These are phyloP conservation scores for Natrix natrix DNA, from an alignment of 2,797 vertebrate genomes.

Conservation along the genomic window DNA sequence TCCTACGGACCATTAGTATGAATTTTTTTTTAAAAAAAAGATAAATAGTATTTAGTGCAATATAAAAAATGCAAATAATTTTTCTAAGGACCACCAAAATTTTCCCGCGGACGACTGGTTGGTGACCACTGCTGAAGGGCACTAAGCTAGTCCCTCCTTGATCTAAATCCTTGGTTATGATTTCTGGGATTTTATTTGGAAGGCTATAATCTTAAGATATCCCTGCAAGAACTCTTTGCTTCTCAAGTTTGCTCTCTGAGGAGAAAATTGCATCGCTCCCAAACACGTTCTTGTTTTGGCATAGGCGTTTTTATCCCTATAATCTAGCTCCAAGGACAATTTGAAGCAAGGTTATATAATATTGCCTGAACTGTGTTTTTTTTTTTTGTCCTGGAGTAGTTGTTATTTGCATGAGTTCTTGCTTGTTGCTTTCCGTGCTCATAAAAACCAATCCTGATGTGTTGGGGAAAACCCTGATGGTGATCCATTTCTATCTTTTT, in stretches of 20 bases:
- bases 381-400: neutral
- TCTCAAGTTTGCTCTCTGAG: neutral
- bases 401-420: neutral
- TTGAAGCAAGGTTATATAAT: neutral
- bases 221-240: neutral
- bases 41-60: no score
- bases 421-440: neutral
- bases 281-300: neutral
- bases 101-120: no score
- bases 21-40: no score
- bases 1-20: no score
- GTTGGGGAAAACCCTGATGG: neutral
- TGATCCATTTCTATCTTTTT: no score
- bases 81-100: no score
- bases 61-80: no score
- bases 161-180: neutral
- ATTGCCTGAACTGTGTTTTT: no score
- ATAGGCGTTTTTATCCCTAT: neutral
- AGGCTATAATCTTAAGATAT: neutral
- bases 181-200: accelerated
- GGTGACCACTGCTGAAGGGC: no score
- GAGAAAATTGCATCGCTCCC: no score
- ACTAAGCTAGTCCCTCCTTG: neutral
- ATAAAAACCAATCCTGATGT: neutral
- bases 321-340: neutral